Percentiles rank a stretch among this genome's conserved stretches.
Evolutionary conservation across 2,797 vertebrate genomes (phyloP).

Genomic region (Ptychobarbus kaznakovi): DNA sequence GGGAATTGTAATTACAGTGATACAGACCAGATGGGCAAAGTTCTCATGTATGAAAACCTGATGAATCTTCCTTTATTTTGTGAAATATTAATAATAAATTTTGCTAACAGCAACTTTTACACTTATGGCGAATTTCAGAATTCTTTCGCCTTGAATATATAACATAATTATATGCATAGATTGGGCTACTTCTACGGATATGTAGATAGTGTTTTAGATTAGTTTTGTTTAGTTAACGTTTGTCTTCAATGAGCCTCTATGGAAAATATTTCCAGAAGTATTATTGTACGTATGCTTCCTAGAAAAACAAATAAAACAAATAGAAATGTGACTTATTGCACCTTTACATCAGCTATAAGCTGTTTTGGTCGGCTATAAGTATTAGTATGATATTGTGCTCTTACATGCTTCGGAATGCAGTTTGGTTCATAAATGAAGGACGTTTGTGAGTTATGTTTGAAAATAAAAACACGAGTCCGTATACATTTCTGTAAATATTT

Average conservation of each 20-base stretch:
- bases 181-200: background rate
- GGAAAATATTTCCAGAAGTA: background rate
- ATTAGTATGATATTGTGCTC: too few relatives aligned
- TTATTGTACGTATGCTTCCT: too few relatives aligned
- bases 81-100: background rate
- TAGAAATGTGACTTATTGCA: background rate
- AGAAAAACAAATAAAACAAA: background rate
- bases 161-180: background rate
- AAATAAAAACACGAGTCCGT: background rate
- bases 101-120: background rate
- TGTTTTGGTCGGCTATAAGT: background rate
- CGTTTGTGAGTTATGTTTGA: background rate
- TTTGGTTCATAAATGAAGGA: background rate
- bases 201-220: background rate
- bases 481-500: background rate
- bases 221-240: background rate
- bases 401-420: background rate
- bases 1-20: background rate
- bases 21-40: slow-evolving; percentile 5
- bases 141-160: background rate
- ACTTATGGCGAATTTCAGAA: background rate
- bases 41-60: background rate
- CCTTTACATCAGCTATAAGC: background rate
- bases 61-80: background rate
- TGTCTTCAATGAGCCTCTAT: background rate